phyloP scores from a whole-genome alignment of 2,888 invertebrate genomes.

The Eledona agricola region DNA sequence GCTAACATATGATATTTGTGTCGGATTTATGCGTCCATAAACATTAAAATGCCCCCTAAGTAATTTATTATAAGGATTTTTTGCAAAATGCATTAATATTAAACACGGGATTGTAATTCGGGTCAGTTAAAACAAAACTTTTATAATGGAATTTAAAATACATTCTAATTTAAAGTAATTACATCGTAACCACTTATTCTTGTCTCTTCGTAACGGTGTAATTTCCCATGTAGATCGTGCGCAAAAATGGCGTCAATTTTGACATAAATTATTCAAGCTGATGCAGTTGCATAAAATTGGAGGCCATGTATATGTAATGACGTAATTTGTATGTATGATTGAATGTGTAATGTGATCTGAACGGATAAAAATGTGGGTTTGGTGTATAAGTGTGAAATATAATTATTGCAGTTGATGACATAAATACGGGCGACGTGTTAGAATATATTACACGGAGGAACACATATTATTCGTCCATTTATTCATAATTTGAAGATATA shows the following conservation, averaged over 20 bases:
- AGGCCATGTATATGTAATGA: slow-evolving; percentile 26
- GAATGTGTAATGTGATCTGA: slow-evolving; percentile 23
- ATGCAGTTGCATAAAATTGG: slow-evolving; percentile 26
- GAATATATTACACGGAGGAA: slow-evolving; percentile 20
- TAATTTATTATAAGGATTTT: too few relatives aligned
- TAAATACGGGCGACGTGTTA: slow-evolving; percentile 20
- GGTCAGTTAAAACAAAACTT: too few relatives aligned
- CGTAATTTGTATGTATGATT: slow-evolving; percentile 37
- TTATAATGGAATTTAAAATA: slow-evolving; percentile 11
- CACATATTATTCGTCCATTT: slow-evolving; percentile 15
- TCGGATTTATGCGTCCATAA: too few relatives aligned
- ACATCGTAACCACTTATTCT: slow-evolving; percentile 4
- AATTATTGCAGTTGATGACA: slow-evolving; percentile 9
- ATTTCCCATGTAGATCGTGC: slow-evolving; percentile 9
- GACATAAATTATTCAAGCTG: slow-evolving; percentile 15
- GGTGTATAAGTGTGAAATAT: slow-evolving; percentile 12
- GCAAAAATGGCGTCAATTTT: slow-evolving; percentile 13
- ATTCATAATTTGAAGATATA: slow-evolving; percentile 26
- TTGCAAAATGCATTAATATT: too few relatives aligned
- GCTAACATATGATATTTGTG: too few relatives aligned
- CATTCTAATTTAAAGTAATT: slow-evolving; percentile 11
- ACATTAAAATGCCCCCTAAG: too few relatives aligned
- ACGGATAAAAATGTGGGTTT: slow-evolving; percentile 4
- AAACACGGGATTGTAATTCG: too few relatives aligned
- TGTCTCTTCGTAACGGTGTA: slow-evolving; percentile 9